phyloP scores from a whole-genome alignment of 92 coral and sea anemone species.

The Blastomussa wellsi region DNA sequence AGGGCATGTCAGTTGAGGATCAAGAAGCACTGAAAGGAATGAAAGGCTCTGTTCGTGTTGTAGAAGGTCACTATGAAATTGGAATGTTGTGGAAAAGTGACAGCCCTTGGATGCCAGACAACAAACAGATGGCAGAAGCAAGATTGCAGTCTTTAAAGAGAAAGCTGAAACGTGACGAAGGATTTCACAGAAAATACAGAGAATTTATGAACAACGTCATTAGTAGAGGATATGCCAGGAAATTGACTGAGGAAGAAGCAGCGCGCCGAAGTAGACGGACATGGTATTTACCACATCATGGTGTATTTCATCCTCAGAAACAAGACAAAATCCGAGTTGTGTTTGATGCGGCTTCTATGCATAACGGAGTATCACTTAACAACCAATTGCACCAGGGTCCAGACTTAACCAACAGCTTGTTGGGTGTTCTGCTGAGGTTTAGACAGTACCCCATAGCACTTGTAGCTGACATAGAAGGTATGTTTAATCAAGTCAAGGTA shows the following conservation, averaged over 20 bases:
- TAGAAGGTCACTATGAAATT: conserved; percentile 64
- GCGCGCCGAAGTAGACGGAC: conserved; percentile 46
- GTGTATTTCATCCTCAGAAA: too few species aligned
- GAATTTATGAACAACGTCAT: too few species aligned
- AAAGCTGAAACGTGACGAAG: background rate
- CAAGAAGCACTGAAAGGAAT: conserved; percentile 45
- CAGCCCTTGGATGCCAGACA: too few species aligned
- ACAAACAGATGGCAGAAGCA: too few species aligned
- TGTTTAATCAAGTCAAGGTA: conserved; percentile 68
- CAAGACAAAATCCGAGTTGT: too few species aligned
- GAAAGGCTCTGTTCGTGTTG: conserved; percentile 37
- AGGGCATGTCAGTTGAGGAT: conserved; percentile 58
- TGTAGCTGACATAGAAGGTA: conserved; percentile 65
- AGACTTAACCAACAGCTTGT: conserved; percentile 62
- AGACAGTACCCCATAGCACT: conserved; percentile 59
- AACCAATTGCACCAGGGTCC: conserved; percentile 67
- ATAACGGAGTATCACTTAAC: conserved; percentile 59
- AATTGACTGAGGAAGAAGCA: too few species aligned
- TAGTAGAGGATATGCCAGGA: too few species aligned
- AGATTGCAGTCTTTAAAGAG: conserved; percentile 58
- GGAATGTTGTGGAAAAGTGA: too few species aligned
- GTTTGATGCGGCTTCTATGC: conserved; percentile 64
- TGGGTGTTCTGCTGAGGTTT: conserved; percentile 62
- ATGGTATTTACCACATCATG: conserved; percentile 71
- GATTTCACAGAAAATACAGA: conserved; percentile 16